Evolutionary conservation across 1,140 invertebrate genomes (phyloP), one percentile per base, ranked within the genome.

Genomic region (Cyphomyrmex costatus): DNA sequence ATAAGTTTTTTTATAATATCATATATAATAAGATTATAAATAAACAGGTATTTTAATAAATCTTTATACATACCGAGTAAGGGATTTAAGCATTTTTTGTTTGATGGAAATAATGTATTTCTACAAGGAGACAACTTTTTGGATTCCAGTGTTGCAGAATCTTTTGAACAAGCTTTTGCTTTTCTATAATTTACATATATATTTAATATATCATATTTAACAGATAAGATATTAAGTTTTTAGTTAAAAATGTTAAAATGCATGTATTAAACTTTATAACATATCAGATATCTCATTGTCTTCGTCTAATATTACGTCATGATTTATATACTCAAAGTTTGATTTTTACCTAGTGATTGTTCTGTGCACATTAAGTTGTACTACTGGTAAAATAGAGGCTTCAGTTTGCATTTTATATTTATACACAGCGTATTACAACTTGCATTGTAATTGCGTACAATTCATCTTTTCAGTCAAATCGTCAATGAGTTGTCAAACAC

Each of bases 341-440:
- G 63, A 30, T 90, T 91, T 90, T 91, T 93, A 95, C 94, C 94
- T 95, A 91, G 86, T 87, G 6, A 89, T 85, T 76, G 88, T 91
- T 85, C 89, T 92, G 36, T 92, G 89, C 79, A 83, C 90, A 89
- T 93, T 91, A 56, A 93, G 93, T 86, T 91, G 92, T 77, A 95
- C 92, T 92, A 94, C 89, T 85, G 94, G 94, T 71, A 95, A 91
- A 30, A 91, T 91, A 63, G 94, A 92, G 78, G 94, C 88, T 88
- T 94, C 94, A 88, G 92, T 94, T 95, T 95, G 94, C 94, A 95
- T 95, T 91, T 93, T 95, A 89, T 89, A 82, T 86, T 83, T 65
- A 49, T 78, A 78, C 60, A 86, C 73, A 74, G 85, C 68, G 42
- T 78, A 70, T 85, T 60, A 86, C 79, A 85, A 89, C 65, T 68